These are phyloP conservation scores for Cisticola juncidis DNA, from an alignment of 2,113 vertebrate species.

Conservation along the genomic window DNA sequence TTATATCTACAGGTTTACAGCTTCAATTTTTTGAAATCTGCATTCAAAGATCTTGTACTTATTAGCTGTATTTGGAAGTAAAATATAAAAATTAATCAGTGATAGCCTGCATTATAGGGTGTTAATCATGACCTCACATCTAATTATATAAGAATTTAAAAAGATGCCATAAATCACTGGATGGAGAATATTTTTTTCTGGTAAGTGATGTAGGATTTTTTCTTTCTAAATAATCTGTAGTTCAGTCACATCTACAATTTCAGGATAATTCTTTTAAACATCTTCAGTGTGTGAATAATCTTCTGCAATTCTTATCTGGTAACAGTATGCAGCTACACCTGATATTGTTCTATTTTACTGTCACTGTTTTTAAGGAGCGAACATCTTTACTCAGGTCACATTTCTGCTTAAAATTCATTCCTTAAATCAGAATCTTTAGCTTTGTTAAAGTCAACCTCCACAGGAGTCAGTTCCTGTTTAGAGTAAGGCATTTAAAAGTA, in stretches of 20 bases:
- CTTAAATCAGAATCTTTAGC: background rate
- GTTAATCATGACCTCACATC: background rate
- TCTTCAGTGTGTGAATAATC: background rate
- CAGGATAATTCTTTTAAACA: background rate
- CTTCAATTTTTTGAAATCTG: background rate
- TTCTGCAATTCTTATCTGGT: background rate
- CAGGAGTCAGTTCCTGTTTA: background rate
- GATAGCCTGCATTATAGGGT: background rate
- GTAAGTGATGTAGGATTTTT: background rate
- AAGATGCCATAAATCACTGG: background rate
- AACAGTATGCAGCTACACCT: background rate
- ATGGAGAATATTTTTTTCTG: background rate
- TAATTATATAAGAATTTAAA: background rate
- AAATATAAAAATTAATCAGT: background rate
- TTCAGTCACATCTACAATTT: background rate
- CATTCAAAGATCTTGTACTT: background rate
- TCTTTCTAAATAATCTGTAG: background rate
- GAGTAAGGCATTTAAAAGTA: background rate
- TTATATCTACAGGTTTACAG: background rate
- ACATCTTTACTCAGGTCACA: background rate
- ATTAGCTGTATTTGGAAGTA: background rate
- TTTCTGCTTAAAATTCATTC: background rate
- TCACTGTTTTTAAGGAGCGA: background rate
- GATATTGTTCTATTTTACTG: background rate
- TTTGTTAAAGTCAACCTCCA: background rate